Conservation (phyloP, 2,797 vertebrate genomes). For the Emydoidea blandingii region DNA sequence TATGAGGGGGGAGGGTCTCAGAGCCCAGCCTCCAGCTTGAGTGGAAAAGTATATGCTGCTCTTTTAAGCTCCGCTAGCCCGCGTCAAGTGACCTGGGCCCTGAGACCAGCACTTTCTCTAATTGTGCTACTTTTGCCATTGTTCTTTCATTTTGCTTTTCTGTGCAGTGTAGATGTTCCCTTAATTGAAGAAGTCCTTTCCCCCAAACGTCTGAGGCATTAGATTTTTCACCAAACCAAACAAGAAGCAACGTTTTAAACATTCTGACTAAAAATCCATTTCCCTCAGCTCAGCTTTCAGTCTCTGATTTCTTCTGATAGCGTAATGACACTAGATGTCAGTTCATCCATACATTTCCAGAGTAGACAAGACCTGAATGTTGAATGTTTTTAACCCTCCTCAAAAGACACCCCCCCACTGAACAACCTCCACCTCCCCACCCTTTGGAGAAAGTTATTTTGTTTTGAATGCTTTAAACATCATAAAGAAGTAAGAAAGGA, state of each 20-base stretch:
- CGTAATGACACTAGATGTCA: fast-evolving
- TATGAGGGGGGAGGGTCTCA: not conserved
- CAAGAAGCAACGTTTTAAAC: not conserved
- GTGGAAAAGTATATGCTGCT: not conserved
- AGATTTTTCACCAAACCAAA: not conserved
- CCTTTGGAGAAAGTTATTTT: not conserved
- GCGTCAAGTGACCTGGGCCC: not conserved
- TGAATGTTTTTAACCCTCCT: not conserved
- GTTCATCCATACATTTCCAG: not conserved
- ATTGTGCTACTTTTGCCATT: too few relatives aligned
- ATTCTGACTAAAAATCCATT: not conserved
- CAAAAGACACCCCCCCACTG: not conserved
- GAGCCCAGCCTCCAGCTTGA: not conserved
- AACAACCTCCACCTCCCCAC: fast-evolving
- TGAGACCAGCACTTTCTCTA: too few relatives aligned
- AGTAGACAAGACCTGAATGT: not conserved
- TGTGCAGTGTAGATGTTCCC: not conserved
- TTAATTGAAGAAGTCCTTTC: not conserved
- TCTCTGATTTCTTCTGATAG: not conserved
- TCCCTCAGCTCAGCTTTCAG: not conserved
- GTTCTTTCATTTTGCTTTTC: too few relatives aligned
- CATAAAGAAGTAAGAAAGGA: not conserved
- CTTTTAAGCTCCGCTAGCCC: not conserved
- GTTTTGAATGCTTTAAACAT: not conserved
- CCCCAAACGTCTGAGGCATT: not conserved